Evolutionary conservation across 2,888 invertebrate genomes (phyloP).

Genomic region (Oligia latruncula): DNA sequence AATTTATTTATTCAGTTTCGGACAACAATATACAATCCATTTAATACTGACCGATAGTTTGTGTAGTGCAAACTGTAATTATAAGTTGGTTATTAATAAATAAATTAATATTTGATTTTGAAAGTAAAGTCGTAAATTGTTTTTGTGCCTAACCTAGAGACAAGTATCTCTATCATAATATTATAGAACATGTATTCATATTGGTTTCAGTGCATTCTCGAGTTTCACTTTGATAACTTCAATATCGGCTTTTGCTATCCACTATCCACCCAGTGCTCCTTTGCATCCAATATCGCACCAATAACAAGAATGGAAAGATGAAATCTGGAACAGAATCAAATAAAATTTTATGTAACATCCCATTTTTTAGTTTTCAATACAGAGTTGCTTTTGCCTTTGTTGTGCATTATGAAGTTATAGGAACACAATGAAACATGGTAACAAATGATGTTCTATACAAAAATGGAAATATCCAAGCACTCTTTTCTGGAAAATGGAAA

Average conservation of each 20-base stretch:
- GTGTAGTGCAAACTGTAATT: background rate
- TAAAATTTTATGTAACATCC: constrained; percentile 42
- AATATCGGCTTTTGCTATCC: constrained; percentile 29
- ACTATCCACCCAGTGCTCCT: constrained; percentile 9
- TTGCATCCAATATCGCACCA: constrained; percentile 47
- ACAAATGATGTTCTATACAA: background rate
- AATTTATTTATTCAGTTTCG: too few species aligned
- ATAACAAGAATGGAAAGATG: constrained; percentile 47
- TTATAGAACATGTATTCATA: background rate
- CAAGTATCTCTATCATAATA: background rate
- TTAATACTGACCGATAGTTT: background rate
- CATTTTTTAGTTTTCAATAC: constrained; percentile 31
- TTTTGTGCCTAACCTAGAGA: background rate
- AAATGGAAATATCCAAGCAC: background rate
- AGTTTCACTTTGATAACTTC: constrained; percentile 31
- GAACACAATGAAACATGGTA: constrained; percentile 8
- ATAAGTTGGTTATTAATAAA: background rate
- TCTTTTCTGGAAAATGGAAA: background rate
- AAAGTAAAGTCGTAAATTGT: background rate
- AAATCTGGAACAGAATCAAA: constrained; percentile 36
- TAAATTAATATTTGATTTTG: background rate
- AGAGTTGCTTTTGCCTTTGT: constrained; percentile 10
- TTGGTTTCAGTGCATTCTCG: constrained; percentile 4
- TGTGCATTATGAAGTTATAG: constrained; percentile 14
- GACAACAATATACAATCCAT: too few species aligned